Percentiles rank a stretch among this genome's conserved stretches.
Evolutionary conservation across 2,113 vertebrate species (phyloP).

Genomic region (Centrocercus urophasianus): DNA sequence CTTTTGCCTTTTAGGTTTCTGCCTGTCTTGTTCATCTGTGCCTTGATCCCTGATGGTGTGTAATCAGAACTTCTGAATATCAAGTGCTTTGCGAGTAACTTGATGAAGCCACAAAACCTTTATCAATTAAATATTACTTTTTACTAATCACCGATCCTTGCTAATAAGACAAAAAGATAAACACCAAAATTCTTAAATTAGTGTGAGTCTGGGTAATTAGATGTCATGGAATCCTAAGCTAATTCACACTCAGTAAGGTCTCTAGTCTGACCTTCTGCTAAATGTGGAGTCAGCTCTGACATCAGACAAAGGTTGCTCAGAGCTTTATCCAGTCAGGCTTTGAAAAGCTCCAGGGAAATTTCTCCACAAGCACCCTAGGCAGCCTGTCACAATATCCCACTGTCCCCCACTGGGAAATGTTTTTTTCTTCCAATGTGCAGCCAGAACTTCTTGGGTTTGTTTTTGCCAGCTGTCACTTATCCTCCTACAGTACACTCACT

Average conservation of each 20-base stretch:
- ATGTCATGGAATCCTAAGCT: background rate
- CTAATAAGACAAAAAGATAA: background rate
- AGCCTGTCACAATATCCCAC: background rate
- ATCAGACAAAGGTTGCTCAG: background rate
- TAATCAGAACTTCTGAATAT: background rate
- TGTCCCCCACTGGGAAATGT: background rate
- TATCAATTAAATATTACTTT: background rate
- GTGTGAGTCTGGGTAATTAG: background rate
- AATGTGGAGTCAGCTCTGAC: background rate
- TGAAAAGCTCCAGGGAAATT: background rate
- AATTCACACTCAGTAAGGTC: background rate
- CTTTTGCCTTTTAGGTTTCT: background rate
- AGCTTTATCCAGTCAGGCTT: background rate
- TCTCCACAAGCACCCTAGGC: background rate
- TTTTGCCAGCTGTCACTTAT: background rate
- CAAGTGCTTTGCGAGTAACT: background rate
- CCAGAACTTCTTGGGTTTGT: background rate
- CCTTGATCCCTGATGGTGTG: background rate
- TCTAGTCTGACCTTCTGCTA: background rate
- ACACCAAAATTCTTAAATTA: background rate
- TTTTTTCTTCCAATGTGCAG: background rate
- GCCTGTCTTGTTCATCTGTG: background rate
- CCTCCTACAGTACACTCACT: background rate
- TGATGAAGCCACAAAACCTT: background rate
- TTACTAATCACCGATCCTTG: background rate